phyloP scores from a whole-genome alignment of 1,140 invertebrate species.

The Sitobion miscanthi region DNA sequence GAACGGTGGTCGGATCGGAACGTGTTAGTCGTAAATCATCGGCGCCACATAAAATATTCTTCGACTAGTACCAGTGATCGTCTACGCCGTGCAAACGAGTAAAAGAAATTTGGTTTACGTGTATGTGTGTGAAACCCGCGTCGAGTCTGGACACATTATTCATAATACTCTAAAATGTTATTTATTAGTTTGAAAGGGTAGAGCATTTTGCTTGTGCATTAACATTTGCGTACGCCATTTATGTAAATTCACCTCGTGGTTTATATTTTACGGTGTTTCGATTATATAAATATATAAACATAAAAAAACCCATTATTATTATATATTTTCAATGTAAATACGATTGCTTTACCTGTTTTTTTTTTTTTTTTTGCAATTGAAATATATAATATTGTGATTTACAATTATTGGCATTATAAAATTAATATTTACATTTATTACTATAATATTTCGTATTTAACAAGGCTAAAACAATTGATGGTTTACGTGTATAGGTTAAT shows the following conservation, averaged over 20 bases:
- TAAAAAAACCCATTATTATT: not conserved
- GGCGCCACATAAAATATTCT: constrained; percentile 6
- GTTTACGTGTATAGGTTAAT: not conserved
- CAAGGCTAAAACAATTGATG: not conserved
- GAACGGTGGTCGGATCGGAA: not conserved
- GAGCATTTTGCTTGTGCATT: not conserved
- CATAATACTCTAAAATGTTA: constrained; percentile 29
- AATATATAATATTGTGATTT: not conserved
- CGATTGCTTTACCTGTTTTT: constrained; percentile 1
- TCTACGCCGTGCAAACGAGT: not conserved
- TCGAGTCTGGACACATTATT: constrained; percentile 38
- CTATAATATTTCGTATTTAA: not conserved
- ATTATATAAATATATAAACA: constrained; percentile 34
- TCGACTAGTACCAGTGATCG: constrained; percentile 5
- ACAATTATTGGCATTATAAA: not conserved
- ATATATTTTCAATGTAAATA: not conserved
- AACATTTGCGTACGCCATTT: constrained; percentile 28
- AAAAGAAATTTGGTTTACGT: constrained; percentile 27
- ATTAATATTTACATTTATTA: not conserved
- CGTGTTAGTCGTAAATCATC: constrained; percentile 34
- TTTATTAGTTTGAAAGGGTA: constrained; percentile 47
- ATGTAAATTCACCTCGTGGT: constrained; percentile 1
- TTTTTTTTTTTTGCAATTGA: not conserved
- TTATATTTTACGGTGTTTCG: constrained; percentile 20
- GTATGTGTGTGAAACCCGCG: not conserved